Evolutionary conservation across 1,140 invertebrate genomes (phyloP), one percentile per base, ranked within the genome.

Genomic region (Drosophila willistoni): DNA sequence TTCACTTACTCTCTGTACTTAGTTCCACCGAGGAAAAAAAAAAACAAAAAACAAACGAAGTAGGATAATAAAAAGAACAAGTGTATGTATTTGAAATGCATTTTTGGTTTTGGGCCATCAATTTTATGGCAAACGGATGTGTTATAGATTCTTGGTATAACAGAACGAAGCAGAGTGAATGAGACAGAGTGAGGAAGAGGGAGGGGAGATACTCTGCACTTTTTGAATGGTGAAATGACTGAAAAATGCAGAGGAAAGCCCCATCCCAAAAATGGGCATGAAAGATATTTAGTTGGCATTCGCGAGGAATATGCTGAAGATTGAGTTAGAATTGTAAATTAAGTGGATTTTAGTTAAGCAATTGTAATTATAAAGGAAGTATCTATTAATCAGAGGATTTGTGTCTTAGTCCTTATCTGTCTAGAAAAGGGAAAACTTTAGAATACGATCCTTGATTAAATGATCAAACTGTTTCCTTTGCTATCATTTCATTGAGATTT

Each of bases 111-210:
- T 83, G 79, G 83, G 62, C 83, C 79, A 86, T 86, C 69, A 89
- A 89, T 87, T 87, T 87, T 74, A 87, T 83, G 73, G 84, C 84
- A 74, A 89, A 77, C 84, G 84, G 83, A 87, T 87, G 79, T 87
- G 77, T 71, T 70, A 73, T 87, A 71, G 70, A 55, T 77, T 83
- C 67, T 61, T 34, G 44, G 76, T 79, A 77, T 54, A 56, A 51
- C 44, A 22, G 7, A 51, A 51, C 2, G 17, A 12, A 12, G 22
- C n/a, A 51, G 44, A 51, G 7, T 19, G 7, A 9, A 7, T 19
- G 44, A 51, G 9, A 51, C 17, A 22, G 17, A n/a, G 9, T 5
- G 44, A 22, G 9, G 12, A 10, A 19, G 7, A 17, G 3, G 19
- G 19, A 22, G 5, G 6, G n/a, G 17, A 41, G 39, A 17, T 25